phyloP scores from a whole-genome alignment of 2,888 invertebrate species.

The Heliconius sara region DNA sequence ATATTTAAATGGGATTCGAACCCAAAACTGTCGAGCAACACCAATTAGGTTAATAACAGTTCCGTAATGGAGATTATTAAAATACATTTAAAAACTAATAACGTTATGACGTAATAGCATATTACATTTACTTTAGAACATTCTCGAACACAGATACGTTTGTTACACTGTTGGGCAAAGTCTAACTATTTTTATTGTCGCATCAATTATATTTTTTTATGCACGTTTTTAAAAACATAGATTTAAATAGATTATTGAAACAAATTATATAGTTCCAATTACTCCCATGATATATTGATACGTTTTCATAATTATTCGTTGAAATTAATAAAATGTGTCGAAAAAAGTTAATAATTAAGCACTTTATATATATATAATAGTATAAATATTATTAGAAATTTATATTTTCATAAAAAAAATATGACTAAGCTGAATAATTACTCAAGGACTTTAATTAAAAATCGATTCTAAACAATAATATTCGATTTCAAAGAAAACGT shows the following conservation, averaged over 20 bases:
- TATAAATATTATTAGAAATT: too few species aligned
- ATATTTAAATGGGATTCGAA: not conserved
- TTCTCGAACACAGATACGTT: constrained; percentile 7
- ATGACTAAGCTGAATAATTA: not conserved
- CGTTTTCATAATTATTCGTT: too few species aligned
- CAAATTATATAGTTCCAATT: too few species aligned
- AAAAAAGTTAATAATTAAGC: too few species aligned
- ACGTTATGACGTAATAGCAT: not conserved
- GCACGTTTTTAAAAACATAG: too few species aligned
- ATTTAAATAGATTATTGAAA: not conserved
- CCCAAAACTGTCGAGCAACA: not conserved
- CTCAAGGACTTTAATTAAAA: not conserved
- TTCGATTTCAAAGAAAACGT: not conserved
- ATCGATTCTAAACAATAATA: not conserved
- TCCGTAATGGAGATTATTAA: not conserved
- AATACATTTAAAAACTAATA: constrained; percentile 8
- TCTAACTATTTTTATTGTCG: constrained; percentile 4
- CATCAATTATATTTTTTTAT: not conserved
- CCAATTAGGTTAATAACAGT: not conserved
- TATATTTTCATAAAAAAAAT: not conserved
- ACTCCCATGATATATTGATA: too few species aligned
- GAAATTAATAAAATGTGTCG: too few species aligned
- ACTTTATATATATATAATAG: too few species aligned
- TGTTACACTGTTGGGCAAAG: constrained; percentile 6
- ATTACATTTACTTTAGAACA: constrained; percentile 3